Percentiles rank a stretch among this genome's conserved stretches.
Conservation (phyloP, 2,888 invertebrate species). For the Flabesymbios commensalis region DNA sequence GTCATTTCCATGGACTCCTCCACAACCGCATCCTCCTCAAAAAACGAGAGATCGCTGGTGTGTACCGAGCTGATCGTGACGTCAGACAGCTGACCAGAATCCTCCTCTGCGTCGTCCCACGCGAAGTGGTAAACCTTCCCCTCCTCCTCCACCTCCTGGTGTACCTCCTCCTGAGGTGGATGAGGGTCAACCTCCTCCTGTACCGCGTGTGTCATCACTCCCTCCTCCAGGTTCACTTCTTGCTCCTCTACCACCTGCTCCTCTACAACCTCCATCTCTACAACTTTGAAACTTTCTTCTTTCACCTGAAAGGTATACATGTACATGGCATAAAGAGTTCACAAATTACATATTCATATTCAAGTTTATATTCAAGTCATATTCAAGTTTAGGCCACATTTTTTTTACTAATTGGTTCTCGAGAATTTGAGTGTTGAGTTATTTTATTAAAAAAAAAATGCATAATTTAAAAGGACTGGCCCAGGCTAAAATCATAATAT, state of each 20-base stretch:
- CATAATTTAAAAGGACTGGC: too few species aligned
- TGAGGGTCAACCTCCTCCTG: not conserved
- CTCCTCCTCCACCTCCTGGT: not conserved
- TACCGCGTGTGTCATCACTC: not conserved
- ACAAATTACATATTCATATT: too few species aligned
- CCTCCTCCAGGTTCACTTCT: not conserved
- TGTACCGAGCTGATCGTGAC: slow-evolving; percentile 61
- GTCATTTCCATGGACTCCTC: too few species aligned
- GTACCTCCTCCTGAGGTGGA: not conserved
- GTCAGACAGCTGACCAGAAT: slow-evolving; percentile 46
- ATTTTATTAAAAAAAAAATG: too few species aligned
- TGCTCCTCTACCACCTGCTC: not conserved
- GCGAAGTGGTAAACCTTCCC: slow-evolving; percentile 49
- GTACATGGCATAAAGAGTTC: too few species aligned
- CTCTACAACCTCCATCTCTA: not conserved
- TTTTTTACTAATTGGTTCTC: too few species aligned
- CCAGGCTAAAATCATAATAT: too few species aligned
- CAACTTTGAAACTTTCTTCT: not conserved
- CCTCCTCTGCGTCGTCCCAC: slow-evolving; percentile 46
- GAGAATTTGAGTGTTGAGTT: too few species aligned
- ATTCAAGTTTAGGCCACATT: too few species aligned
- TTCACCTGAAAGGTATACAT: too few species aligned
- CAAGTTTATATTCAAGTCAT: too few species aligned
- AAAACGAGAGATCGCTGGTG: slow-evolving; percentile 62
- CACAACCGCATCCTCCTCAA: slow-evolving; percentile 48